phyloP scores from a whole-genome alignment of 2,888 invertebrate genomes.

The Cloeon dipterum region DNA sequence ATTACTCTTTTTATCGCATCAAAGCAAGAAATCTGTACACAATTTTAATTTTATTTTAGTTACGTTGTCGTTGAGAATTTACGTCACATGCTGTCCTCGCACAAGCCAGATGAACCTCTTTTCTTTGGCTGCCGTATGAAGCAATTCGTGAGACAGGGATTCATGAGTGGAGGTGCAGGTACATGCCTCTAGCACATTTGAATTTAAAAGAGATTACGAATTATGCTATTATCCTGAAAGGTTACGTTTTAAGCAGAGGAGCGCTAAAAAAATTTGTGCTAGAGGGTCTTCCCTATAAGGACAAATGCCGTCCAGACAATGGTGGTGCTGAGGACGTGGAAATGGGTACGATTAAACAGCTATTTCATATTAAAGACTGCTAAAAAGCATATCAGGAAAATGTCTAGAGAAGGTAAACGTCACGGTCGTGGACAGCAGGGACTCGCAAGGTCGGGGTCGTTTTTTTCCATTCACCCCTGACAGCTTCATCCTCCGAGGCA shows the following conservation, averaged over 20 bases:
- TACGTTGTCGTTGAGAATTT: slow-evolving; percentile 91
- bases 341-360: slow-evolving; percentile 61
- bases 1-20: too few species aligned
- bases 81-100: slow-evolving; percentile 63
- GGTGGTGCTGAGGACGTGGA: slow-evolving; percentile 80
- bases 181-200: too few species aligned
- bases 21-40: slow-evolving; percentile 4
- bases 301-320: slow-evolving; percentile 39
- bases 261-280: slow-evolving; percentile 59
- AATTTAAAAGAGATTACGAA: too few species aligned
- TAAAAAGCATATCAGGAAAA: too few species aligned
- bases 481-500: slow-evolving; percentile 75
- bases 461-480: slow-evolving; percentile 92
- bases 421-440: slow-evolving; percentile 67
- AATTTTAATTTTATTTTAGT: slow-evolving; percentile 20
- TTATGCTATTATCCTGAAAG: slow-evolving; percentile 21
- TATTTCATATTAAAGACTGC: too few species aligned
- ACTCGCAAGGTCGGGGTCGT: slow-evolving; percentile 57
- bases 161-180: slow-evolving; percentile 73
- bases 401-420: slow-evolving; percentile 74
- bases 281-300: slow-evolving; percentile 40
- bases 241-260: slow-evolving; percentile 76
- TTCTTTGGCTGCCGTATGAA: slow-evolving; percentile 86
- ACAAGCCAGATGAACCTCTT: slow-evolving; percentile 46
- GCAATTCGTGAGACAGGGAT: slow-evolving; percentile 60